Conservation (phyloP, 2,888 invertebrate genomes). For the Lordiphosa fenestrarum region DNA sequence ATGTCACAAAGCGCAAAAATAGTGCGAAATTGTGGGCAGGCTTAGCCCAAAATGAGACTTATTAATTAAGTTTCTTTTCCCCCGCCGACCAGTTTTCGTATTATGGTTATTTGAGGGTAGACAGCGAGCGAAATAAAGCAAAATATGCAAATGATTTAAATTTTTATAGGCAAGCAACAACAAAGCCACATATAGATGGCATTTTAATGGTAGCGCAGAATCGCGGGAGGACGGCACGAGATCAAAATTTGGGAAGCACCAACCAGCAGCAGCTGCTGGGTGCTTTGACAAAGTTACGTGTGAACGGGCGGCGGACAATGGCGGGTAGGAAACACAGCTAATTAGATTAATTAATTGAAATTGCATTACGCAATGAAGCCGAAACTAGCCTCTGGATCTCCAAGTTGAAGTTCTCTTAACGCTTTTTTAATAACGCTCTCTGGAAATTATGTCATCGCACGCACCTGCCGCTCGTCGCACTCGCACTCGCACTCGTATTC, state of each 20-base stretch:
- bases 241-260: conserved; percentile 2
- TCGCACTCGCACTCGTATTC: too few species aligned
- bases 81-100: conserved; percentile 29
- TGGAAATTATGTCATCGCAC: conserved; percentile 44
- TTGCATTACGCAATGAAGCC: not conserved
- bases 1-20: conserved; percentile 59
- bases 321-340: conserved; percentile 44
- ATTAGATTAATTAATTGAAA: conserved; percentile 47
- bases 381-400: not conserved
- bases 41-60: conserved; percentile 62
- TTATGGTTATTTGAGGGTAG: conserved; percentile 7
- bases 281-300: conserved; percentile 5
- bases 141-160: conserved; percentile 63
- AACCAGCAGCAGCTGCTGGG: conserved; percentile 2
- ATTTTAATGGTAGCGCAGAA: conserved; percentile 58
- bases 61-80: conserved; percentile 66
- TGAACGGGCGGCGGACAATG: conserved; percentile 1
- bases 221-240: conserved; percentile 33
- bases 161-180: conserved; percentile 27
- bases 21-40: conserved; percentile 68
- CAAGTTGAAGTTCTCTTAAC: conserved; percentile 38
- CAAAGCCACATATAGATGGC: conserved; percentile 57
- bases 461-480: conserved; percentile 5
- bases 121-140: conserved; percentile 22
- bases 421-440: conserved; percentile 38